Evolutionary conservation across 2,797 vertebrate genomes (phyloP), one percentile per base, ranked within the genome.

Genomic region (Enteromius unitaeniatus): DNA sequence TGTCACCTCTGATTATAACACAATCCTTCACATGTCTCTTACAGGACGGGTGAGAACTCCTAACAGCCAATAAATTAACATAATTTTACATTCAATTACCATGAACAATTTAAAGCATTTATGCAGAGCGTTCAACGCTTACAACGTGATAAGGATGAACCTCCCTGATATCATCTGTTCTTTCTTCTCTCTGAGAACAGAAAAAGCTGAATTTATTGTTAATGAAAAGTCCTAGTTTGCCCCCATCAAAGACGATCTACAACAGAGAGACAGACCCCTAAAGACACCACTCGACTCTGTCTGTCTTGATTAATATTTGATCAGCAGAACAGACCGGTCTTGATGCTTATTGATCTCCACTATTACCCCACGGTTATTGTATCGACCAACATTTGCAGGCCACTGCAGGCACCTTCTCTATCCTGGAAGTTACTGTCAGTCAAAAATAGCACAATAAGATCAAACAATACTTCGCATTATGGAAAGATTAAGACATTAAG

Each of bases 261-360:
- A n/a, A 55, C 1, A 28, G 5, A 65, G 8, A 78, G 77, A 78
- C 58, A 68, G 60, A 76, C 31, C 76, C 31, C 45, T 69, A 69
- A 76, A 82, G 79, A 49, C 68, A 47, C 53, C 17, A 78, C 65
- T 34, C 47, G 64, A 53, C 72, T 42, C 84, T 58, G 69, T 74
- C 82, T 62, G 78, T 86, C 87, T 84, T 80, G 34, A 90, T 96
- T 91, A 96, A 96, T 96, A 95, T 95, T 96, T 96, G 80, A 98
- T 94, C 91, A 93, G 90, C 67, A 26, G 89, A 91, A 90, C 91
- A 81, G 78, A 73, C 84, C 82, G 87, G 88, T 91, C 94, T 94
- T 94, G 91, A 93, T 90, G 91, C 93, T 86, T 95, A 97, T 96
- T 92, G 96, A 97, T 96, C 90, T 89, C 90, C 91, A 89, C 92